A percentile compares a stretch with the other conserved stretches of the same genome.
Conservation (phyloP, 1,140 invertebrate species). For the Neotoxoptera formosana region DNA sequence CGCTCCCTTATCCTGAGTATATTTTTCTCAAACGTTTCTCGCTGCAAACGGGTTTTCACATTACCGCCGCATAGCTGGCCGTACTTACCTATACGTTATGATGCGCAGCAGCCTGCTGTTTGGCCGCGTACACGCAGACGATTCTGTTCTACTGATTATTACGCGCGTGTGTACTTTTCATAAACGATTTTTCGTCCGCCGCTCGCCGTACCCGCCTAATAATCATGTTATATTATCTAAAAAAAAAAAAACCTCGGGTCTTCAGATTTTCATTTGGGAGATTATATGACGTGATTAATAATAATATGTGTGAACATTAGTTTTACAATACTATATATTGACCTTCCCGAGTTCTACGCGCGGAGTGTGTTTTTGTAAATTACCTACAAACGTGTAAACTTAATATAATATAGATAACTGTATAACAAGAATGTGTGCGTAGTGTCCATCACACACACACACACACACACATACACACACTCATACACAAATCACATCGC, state of each 20-base stretch:
- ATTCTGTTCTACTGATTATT: not conserved
- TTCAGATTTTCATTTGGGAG: not conserved
- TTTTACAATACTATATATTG: not conserved
- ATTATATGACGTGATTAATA: not conserved
- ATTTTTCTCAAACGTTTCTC: not conserved
- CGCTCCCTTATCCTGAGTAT: not conserved
- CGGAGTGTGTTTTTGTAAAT: not conserved
- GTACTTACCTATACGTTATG: too few species aligned
- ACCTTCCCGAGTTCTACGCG: not conserved
- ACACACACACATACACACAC: not conserved
- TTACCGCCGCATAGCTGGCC: not conserved
- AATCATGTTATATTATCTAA: not conserved
- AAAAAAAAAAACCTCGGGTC: slow-evolving; percentile 4
- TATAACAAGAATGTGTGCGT: not conserved
- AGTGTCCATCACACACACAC: not conserved
- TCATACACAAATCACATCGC: not conserved
- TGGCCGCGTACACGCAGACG: not conserved
- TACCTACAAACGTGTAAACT: not conserved
- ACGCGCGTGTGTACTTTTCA: not conserved
- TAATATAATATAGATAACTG: not conserved
- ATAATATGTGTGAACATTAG: not conserved
- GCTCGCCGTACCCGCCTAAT: not conserved
- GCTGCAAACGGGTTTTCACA: not conserved
- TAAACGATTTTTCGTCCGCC: not conserved
- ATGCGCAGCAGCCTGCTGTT: not conserved